These are phyloP conservation scores for Dicerorhinus sumatrensis DNA, from an alignment of 2,113 vertebrate species.

Conservation along the genomic window DNA sequence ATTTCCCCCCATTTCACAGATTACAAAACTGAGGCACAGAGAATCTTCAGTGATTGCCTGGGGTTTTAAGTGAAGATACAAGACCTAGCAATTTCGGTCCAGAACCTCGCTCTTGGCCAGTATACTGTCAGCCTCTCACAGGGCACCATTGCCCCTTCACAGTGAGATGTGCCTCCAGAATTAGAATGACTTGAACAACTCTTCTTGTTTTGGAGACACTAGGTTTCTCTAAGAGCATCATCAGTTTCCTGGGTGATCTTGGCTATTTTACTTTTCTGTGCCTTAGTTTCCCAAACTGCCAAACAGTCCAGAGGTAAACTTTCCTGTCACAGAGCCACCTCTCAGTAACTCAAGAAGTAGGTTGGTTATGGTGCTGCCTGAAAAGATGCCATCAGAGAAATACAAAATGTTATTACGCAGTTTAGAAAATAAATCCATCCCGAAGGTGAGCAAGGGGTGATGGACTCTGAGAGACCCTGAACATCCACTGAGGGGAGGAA, in stretches of 20 bases:
- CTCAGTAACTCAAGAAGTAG: background rate
- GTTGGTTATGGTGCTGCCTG: background rate
- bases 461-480: background rate
- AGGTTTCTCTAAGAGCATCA: background rate
- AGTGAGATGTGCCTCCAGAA: background rate
- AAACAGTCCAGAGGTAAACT: background rate
- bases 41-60: background rate
- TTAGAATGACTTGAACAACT: background rate
- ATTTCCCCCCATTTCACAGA: background rate
- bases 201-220: background rate
- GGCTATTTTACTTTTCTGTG: conserved; percentile 40
- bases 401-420: background rate
- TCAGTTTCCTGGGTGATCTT: conserved; percentile 42
- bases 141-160: background rate
- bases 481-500: background rate
- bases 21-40: background rate
- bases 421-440: conserved; percentile 21
- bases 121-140: background rate
- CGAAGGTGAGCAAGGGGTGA: background rate
- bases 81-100: background rate
- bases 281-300: conserved; percentile 50
- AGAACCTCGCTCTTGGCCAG: background rate
- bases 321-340: background rate
- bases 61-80: background rate
- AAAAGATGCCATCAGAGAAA: background rate